These are phyloP conservation scores for Strix aluco DNA, from an alignment of 2,113 vertebrate species.

Conservation along the genomic window DNA sequence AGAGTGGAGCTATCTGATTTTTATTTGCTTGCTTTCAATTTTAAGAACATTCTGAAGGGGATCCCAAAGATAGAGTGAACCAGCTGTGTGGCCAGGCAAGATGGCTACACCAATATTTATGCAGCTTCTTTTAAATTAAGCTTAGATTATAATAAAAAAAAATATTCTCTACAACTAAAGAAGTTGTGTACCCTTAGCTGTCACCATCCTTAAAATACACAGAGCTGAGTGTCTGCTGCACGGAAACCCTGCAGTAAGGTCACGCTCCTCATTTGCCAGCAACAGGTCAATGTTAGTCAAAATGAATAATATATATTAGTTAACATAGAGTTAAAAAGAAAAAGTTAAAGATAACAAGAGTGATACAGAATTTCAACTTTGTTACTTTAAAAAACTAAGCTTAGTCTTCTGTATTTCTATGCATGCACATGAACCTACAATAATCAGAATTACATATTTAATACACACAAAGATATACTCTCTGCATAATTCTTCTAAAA, in stretches of 20 bases:
- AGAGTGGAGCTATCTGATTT: neutral
- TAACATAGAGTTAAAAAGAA: neutral
- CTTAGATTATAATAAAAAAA: neutral
- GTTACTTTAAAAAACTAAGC: neutral
- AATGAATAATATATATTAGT: neutral
- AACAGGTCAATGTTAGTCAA: neutral
- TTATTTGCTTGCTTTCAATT: neutral
- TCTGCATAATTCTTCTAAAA: neutral
- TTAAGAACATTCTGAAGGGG: neutral
- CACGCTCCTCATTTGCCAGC: slow-evolving; percentile 1
- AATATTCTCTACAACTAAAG: neutral
- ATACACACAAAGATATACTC: neutral
- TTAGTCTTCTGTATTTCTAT: neutral
- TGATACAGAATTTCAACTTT: neutral
- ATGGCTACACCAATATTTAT: neutral
- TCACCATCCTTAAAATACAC: neutral
- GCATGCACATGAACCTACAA: neutral
- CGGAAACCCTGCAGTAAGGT: neutral
- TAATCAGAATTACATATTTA: neutral
- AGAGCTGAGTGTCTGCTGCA: slow-evolving; percentile 9
- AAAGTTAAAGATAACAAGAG: slow-evolving; percentile 1
- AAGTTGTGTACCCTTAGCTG: neutral
- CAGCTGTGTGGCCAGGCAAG: neutral
- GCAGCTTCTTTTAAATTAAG: neutral
- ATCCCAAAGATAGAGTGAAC: neutral